phyloP scores from a whole-genome alignment of 2,797 vertebrate species.

The Furcifer pardalis region DNA sequence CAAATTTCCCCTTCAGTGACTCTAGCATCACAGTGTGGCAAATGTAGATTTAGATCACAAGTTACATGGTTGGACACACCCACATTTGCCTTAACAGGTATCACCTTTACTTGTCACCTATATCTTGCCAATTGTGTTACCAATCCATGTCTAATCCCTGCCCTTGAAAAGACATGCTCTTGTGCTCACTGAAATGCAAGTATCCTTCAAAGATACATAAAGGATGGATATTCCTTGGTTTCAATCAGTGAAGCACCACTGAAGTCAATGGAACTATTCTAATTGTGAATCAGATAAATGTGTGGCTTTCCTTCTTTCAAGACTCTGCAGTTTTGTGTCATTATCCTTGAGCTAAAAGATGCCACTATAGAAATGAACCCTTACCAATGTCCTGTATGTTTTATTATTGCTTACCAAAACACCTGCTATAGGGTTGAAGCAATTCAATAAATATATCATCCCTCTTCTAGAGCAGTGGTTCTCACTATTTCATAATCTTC shows the following conservation, averaged over 20 bases:
- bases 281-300: slow-evolving; percentile 7
- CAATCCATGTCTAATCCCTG: slow-evolving; percentile 8
- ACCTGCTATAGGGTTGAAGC: not conserved
- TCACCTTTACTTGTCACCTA: not conserved
- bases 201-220: slow-evolving; percentile 17
- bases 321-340: not conserved
- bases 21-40: slow-evolving; percentile 2
- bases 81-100: slow-evolving; percentile 13
- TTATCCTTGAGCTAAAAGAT: slow-evolving; percentile 39
- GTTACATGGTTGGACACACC: slow-evolving; percentile 8
- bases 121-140: slow-evolving; percentile 12
- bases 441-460: not conserved
- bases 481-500: not conserved
- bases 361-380: slow-evolving; percentile 30
- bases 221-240: not conserved
- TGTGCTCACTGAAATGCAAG: slow-evolving; percentile 10
- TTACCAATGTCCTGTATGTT: slow-evolving; percentile 38
- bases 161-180: slow-evolving; percentile 22
- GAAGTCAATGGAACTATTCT: not conserved
- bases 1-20: slow-evolving; percentile 6
- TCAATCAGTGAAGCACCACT: slow-evolving; percentile 10
- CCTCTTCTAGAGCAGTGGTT: not conserved
- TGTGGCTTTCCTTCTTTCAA: slow-evolving; percentile 2
- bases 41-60: slow-evolving; percentile 12
- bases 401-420: not conserved